A percentile compares a stretch with the other conserved stretches of the same genome.
phyloP scores from a whole-genome alignment of 2,888 invertebrate species.

The Drosophila borborema region DNA sequence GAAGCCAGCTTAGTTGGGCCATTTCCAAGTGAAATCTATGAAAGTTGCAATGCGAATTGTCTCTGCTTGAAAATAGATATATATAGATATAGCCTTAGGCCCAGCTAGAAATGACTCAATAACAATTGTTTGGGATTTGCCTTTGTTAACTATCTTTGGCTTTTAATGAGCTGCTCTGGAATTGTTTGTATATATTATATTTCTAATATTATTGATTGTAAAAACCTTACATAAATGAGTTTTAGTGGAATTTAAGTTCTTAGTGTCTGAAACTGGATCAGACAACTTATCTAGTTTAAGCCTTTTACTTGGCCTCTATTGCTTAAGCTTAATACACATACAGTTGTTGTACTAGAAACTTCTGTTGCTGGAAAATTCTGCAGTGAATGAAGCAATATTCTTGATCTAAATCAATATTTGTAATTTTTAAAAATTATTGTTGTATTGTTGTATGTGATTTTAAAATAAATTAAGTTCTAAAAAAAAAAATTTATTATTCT shows the following conservation, averaged over 20 bases:
- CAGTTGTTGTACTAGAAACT: not conserved
- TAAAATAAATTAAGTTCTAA: too few species aligned
- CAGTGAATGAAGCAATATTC: not conserved
- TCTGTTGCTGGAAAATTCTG: constrained; percentile 2
- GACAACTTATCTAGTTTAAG: not conserved
- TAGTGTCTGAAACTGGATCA: too few species aligned
- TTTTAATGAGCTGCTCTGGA: not conserved
- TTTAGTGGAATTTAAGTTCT: not conserved
- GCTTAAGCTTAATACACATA: not conserved
- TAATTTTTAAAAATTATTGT: too few species aligned
- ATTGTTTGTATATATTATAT: not conserved
- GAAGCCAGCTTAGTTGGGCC: constrained; percentile 53
- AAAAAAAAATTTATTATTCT: too few species aligned
- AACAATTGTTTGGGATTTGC: not conserved
- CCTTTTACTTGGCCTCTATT: not conserved
- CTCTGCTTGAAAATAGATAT: constrained; percentile 9
- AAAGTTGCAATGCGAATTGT: constrained; percentile 59
- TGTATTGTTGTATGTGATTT: too few species aligned
- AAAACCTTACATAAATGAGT: too few species aligned
- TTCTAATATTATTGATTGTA: not conserved
- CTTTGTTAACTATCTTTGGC: not conserved
- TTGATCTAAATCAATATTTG: not conserved
- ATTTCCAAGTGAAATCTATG: constrained; percentile 79
- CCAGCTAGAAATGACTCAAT: constrained; percentile 29
- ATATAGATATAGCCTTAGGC: constrained; percentile 13